Evolutionary conservation across 2,797 vertebrate species (phyloP), one percentile per base, ranked within the genome.

Genomic region (Acomys russatus): DNA sequence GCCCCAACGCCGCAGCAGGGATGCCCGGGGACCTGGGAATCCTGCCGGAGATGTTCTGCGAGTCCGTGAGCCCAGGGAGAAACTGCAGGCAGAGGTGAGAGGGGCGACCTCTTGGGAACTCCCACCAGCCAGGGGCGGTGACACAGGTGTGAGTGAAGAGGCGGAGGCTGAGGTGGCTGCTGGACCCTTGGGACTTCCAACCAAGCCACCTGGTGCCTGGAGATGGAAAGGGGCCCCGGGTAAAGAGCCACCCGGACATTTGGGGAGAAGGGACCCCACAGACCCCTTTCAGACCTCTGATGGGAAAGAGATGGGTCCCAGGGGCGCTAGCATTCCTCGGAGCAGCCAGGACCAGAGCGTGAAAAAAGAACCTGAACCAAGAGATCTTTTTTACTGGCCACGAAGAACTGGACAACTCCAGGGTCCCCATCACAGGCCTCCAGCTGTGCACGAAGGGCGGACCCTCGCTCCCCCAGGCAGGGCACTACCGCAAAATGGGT

Each of bases 401-500:
- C 77, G 91, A 91, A 97, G 92, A 94, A 88, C 70, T 0, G 94
- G 96, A 73, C 98, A 94, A 96, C 93, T 78, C 77, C 97, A 78
- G 64, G 94, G 49, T n/a, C 89, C 94, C 63, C 96, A 74, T 54
- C 91, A 61, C 49, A 71, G 92, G 1, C 54, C 76, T 14, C 63
- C n/a, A 2, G 91, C 25, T 0, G 88, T 68, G n/a, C 88, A 85
- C 30, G 94, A 94, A 66, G 92, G 90, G 91, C 82, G 95, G 66
- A 92, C 82, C 49, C 82, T 95, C 14, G 97, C 94, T 1, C 97
- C 90, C 64, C 97, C 87, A 1, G 98, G 98, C 73, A 82, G 94
- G 89, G 98, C 97, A 1, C 94, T 98, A 91, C 97, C 98, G 7
- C 97, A 98, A 94, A 98, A 98, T 84, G 98, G 97, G 70, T 98